Conservation (phyloP, 1,140 invertebrate genomes). For the Macrocentrus cingulum region DNA sequence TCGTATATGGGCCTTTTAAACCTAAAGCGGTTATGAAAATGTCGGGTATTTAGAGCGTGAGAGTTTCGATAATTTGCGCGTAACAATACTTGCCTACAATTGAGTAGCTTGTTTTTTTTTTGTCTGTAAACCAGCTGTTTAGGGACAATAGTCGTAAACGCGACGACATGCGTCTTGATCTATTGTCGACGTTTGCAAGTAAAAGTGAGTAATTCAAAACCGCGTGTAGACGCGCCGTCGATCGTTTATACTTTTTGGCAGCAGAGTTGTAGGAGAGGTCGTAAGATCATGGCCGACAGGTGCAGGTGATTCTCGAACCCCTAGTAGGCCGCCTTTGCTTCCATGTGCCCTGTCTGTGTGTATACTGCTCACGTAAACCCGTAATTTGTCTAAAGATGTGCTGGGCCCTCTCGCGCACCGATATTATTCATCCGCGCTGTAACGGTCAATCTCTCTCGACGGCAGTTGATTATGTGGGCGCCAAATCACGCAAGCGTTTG, state of each 20-base stretch:
- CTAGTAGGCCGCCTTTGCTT: too few relatives aligned
- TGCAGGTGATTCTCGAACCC: not conserved
- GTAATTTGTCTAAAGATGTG: constrained; percentile 10
- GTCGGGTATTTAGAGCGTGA: not conserved
- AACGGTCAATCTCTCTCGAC: not conserved
- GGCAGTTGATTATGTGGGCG: not conserved
- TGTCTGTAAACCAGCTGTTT: constrained; percentile 35
- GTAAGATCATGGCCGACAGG: not conserved
- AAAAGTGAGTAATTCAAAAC: constrained; percentile 3
- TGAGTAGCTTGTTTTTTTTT: constrained; percentile 46
- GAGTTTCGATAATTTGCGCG: constrained; percentile 7
- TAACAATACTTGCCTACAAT: constrained; percentile 28
- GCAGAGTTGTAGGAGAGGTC: not conserved
- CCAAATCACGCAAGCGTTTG: not conserved
- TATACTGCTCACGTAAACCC: not conserved
- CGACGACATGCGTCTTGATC: constrained; percentile 16
- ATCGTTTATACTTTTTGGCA: too few relatives aligned
- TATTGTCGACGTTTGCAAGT: constrained; percentile 4
- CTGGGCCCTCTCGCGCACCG: too few relatives aligned
- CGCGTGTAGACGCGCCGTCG: too few relatives aligned
- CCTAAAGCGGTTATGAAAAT: not conserved
- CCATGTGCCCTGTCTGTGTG: not conserved
- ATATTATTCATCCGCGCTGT: too few relatives aligned
- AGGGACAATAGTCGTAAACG: constrained; percentile 42
- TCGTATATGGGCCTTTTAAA: not conserved